phyloP scores from a whole-genome alignment of 2,113 vertebrate genomes.

The Chitala chitala region DNA sequence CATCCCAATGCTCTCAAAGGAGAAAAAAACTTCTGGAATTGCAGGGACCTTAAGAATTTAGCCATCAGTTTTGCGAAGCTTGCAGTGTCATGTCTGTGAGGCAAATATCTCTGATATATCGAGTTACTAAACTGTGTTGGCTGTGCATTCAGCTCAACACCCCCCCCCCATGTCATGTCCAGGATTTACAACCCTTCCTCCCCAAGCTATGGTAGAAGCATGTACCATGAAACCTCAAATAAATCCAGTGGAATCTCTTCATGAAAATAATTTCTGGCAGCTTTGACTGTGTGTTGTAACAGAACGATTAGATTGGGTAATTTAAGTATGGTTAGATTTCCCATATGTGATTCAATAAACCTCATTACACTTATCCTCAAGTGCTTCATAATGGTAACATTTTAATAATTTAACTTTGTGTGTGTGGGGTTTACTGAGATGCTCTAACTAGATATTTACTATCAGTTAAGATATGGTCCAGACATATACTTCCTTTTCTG shows the following conservation, averaged over 20 bases:
- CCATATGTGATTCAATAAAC: neutral
- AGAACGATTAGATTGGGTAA: no score
- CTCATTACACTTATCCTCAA: neutral
- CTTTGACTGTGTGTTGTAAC: neutral
- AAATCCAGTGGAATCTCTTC: neutral
- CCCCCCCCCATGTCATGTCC: neutral
- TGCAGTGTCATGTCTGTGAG: neutral
- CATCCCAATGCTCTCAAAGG: neutral
- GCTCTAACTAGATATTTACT: neutral
- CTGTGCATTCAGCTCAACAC: neutral
- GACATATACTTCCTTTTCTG: constrained; percentile 5
- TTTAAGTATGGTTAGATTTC: neutral
- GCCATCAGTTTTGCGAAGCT: neutral
- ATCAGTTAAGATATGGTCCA: neutral
- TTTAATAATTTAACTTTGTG: neutral
- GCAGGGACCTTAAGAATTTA: neutral
- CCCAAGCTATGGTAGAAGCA: neutral
- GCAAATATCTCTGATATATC: neutral
- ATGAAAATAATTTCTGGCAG: neutral
- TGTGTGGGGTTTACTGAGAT: neutral
- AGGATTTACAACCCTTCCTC: neutral
- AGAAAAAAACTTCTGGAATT: neutral
- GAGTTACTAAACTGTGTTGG: neutral
- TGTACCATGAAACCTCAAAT: neutral
- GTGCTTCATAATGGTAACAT: neutral